Evolutionary conservation across 2,113 vertebrate species (phyloP).

Genomic region (Tachuris rubrigastra): DNA sequence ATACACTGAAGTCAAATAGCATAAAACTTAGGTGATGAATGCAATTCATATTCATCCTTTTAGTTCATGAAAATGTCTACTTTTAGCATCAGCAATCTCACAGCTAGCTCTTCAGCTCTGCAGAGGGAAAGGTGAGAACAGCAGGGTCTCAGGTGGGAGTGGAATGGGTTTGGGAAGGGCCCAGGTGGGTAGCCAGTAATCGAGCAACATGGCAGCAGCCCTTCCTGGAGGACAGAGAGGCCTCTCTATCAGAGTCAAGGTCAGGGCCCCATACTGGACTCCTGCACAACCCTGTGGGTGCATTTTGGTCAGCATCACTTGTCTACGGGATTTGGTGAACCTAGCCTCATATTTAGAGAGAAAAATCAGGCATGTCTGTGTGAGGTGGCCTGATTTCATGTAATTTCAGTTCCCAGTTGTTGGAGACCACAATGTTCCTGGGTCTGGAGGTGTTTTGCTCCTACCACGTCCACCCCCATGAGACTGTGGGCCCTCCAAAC

Average conservation of each 20-base stretch:
- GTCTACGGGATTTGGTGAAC: background rate
- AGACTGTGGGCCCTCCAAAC: background rate
- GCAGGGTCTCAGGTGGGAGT: background rate
- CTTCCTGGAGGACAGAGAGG: background rate
- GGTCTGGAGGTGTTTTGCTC: background rate
- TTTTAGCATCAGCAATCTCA: background rate
- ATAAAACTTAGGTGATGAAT: background rate
- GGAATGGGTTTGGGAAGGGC: background rate
- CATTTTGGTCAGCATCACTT: background rate
- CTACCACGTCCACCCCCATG: fast-evolving
- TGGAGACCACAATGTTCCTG: background rate
- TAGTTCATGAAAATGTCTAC: background rate
- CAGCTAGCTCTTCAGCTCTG: background rate
- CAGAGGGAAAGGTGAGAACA: background rate
- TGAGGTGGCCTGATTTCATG: background rate
- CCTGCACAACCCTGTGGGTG: background rate
- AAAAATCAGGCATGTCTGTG: background rate
- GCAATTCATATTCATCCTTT: background rate
- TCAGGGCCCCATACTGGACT: fast-evolving
- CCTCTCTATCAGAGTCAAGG: background rate
- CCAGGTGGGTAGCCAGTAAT: background rate
- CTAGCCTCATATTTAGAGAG: background rate
- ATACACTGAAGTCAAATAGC: background rate
- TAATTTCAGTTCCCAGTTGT: background rate
- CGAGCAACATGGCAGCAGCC: background rate